phyloP scores from a whole-genome alignment of 2,888 invertebrate genomes.

The Abrostola triplasia region DNA sequence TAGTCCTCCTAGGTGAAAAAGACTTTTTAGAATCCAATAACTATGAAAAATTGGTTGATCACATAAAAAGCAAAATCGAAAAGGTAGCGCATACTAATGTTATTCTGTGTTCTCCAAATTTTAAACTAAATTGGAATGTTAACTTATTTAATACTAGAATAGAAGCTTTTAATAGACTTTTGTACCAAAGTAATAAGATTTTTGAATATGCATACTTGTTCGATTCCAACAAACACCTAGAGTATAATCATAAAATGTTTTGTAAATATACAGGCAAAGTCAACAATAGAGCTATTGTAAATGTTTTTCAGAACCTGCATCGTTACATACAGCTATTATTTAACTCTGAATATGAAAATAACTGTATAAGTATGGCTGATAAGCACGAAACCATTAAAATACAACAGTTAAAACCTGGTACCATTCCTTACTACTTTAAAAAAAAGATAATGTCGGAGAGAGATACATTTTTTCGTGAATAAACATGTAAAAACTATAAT shows the following conservation, averaged over 20 bases:
- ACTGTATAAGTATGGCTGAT: neutral
- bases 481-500: slow-evolving; percentile 4
- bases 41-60: slow-evolving; percentile 13
- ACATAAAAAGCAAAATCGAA: slow-evolving; percentile 13
- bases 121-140: slow-evolving; percentile 11
- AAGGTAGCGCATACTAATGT: slow-evolving; percentile 12
- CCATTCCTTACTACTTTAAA: slow-evolving; percentile 16
- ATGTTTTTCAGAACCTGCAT: slow-evolving; percentile 5
- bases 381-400: neutral
- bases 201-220: slow-evolving; percentile 13
- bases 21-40: slow-evolving; percentile 15
- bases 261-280: slow-evolving; percentile 9
- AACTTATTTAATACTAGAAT: slow-evolving; percentile 18
- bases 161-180: slow-evolving; percentile 17
- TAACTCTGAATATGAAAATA: neutral
- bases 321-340: neutral
- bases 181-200: slow-evolving; percentile 4
- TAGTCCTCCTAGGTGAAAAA: slow-evolving; percentile 13
- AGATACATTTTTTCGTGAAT: slow-evolving; percentile 2
- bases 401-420: slow-evolving; percentile 6
- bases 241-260: slow-evolving; percentile 16
- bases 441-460: slow-evolving; percentile 3
- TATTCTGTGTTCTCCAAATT: slow-evolving; percentile 11
- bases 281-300: slow-evolving; percentile 5
- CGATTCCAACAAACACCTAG: slow-evolving; percentile 10